These are phyloP conservation scores for Megaleporinus macrocephalus DNA, from an alignment of 2,113 vertebrate genomes.

Conservation along the genomic window DNA sequence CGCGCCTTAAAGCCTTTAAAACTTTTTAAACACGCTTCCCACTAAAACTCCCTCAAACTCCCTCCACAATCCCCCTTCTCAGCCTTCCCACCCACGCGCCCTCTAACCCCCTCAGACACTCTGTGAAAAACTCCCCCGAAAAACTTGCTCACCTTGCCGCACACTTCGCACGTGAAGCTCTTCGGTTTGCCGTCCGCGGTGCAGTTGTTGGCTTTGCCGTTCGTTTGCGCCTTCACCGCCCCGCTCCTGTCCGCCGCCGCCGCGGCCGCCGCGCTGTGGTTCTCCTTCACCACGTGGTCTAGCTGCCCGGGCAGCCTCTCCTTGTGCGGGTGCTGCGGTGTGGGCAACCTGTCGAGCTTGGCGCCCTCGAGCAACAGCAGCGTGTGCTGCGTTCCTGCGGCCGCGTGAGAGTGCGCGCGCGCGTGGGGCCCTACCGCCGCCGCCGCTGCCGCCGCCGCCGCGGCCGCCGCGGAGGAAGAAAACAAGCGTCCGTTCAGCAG, in stretches of 20 bases:
- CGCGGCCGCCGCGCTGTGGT: conserved; percentile 76
- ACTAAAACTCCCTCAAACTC: neutral
- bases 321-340: conserved; percentile 88
- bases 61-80: neutral
- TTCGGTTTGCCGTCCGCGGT: conserved; percentile 89
- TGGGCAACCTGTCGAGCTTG: conserved; percentile 84
- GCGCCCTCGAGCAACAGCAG: conserved; percentile 91
- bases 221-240: conserved; percentile 77
- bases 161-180: conserved; percentile 98
- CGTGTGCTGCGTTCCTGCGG: conserved; percentile 90
- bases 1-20: too few species aligned
- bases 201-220: conserved; percentile 75
- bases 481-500: conserved; percentile 90
- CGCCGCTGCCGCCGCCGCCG: neutral
- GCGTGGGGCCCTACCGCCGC: neutral
- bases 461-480: conserved; percentile 64
- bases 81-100: neutral
- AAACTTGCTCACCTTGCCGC: conserved; percentile 88
- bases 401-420: conserved; percentile 79
- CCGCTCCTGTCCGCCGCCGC: conserved; percentile 74
- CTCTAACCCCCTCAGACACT: neutral
- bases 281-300: conserved; percentile 96
- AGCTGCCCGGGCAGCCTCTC: conserved; percentile 92
- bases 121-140: neutral
- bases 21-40: too few species aligned